Evolutionary conservation across 2,888 invertebrate species (phyloP).

Genomic region (Macroteleia sp.): DNA sequence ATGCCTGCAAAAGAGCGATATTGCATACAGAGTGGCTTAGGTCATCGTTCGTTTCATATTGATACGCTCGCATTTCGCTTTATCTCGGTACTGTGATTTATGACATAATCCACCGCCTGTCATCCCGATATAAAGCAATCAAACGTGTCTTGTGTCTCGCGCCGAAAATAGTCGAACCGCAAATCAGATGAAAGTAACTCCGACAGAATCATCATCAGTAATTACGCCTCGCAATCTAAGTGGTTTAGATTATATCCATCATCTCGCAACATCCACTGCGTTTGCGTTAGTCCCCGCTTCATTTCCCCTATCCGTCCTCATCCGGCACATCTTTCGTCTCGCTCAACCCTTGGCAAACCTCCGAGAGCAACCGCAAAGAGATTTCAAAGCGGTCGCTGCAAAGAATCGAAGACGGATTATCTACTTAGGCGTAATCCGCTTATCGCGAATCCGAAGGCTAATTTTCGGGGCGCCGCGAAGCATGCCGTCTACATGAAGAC

Average conservation of each 20-base stretch:
- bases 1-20: slow-evolving; percentile 52
- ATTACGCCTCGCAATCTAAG: slow-evolving; percentile 74
- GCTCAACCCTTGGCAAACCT: slow-evolving; percentile 31
- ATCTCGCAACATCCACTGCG: slow-evolving; percentile 20
- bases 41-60: slow-evolving; percentile 64
- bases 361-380: slow-evolving; percentile 35
- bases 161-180: slow-evolving; percentile 65
- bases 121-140: slow-evolving; percentile 52
- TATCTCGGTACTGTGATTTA: slow-evolving; percentile 73
- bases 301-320: slow-evolving; percentile 30
- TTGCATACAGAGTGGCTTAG: slow-evolving; percentile 49
- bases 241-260: slow-evolving; percentile 72
- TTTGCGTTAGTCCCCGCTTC: slow-evolving; percentile 15
- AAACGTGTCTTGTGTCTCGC: slow-evolving; percentile 43
- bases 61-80: slow-evolving; percentile 66
- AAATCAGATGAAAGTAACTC: slow-evolving; percentile 53
- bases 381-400: slow-evolving; percentile 70
- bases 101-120: slow-evolving; percentile 65
- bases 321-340: slow-evolving; percentile 10
- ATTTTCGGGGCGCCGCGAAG: slow-evolving; percentile 70
- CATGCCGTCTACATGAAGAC: slow-evolving; percentile 4
- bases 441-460: slow-evolving; percentile 77
- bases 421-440: slow-evolving; percentile 74
- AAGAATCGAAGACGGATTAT: slow-evolving; percentile 79
- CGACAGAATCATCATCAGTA: slow-evolving; percentile 72